Conservation (phyloP, 2,797 vertebrate species). For the Trichosurus vulpecula region DNA sequence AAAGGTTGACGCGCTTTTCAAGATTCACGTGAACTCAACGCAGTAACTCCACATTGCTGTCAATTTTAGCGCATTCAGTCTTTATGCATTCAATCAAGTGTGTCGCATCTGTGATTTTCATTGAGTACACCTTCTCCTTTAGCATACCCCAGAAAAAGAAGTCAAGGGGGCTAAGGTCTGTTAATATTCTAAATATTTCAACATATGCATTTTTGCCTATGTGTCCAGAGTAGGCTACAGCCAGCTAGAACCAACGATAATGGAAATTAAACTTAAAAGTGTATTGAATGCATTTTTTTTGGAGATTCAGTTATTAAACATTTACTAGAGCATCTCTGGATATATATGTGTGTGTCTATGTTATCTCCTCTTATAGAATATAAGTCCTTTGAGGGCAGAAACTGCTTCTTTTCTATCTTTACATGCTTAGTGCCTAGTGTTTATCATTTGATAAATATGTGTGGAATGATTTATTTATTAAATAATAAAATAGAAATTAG, state of each 20-base stretch:
- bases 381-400: background rate
- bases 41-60: too few species aligned
- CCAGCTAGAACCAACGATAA: background rate
- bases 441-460: background rate
- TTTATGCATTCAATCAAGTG: too few species aligned
- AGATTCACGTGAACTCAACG: too few species aligned
- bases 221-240: background rate
- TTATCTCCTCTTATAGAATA: too few species aligned
- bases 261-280: background rate
- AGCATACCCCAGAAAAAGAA: too few species aligned
- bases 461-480: background rate
- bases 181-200: too few species aligned
- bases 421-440: background rate
- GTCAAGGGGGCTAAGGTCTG: too few species aligned
- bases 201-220: too few species aligned
- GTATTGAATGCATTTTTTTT: background rate
- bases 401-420: background rate
- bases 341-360: background rate
- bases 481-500: background rate
- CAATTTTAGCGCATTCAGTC: too few species aligned
- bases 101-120: too few species aligned
- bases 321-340: background rate
- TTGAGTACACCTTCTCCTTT: too few species aligned
- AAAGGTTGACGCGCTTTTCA: too few species aligned
- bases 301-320: background rate